Percentiles rank a stretch among this genome's conserved stretches.
Conservation (phyloP, 2,113 vertebrate species). For the Hylia prasina region DNA sequence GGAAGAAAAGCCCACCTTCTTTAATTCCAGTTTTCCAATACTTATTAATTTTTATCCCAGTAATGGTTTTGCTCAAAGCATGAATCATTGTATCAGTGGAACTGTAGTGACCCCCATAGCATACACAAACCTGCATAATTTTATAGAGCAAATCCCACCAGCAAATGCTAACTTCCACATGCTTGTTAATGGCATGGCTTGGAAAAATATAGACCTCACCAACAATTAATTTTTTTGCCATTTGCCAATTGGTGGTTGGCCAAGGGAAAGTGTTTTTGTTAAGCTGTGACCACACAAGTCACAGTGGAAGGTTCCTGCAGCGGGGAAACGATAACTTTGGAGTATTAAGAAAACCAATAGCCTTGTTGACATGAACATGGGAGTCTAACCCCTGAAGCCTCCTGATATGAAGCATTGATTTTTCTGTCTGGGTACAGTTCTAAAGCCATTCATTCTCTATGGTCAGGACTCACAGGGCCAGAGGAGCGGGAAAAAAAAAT, state of each 20-base stretch:
- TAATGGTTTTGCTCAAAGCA: not conserved
- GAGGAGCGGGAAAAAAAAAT: slow-evolving; percentile 13
- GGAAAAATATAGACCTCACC: slow-evolving; percentile 64
- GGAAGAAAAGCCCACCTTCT: not conserved
- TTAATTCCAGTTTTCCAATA: not conserved
- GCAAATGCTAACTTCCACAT: not conserved
- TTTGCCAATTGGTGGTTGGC: slow-evolving; percentile 65
- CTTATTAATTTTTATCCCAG: not conserved
- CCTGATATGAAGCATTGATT: slow-evolving; percentile 99
- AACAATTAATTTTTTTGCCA: slow-evolving; percentile 76
- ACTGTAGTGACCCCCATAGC: not conserved
- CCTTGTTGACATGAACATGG: slow-evolving; percentile 99
- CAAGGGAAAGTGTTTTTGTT: slow-evolving; percentile 88
- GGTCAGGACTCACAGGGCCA: slow-evolving; percentile 87
- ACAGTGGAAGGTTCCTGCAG: slow-evolving; percentile 80
- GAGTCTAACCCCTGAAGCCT: slow-evolving; percentile 98
- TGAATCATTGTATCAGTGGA: not conserved
- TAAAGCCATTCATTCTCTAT: slow-evolving; percentile 98
- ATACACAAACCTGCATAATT: not conserved
- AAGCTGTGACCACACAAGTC: slow-evolving; percentile 92
- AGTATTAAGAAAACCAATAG: slow-evolving; percentile 99
- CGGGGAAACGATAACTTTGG: slow-evolving; percentile 93
- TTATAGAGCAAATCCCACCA: not conserved
- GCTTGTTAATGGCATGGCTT: not conserved
- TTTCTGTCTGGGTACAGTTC: slow-evolving; percentile 93